These are phyloP conservation scores for Hydriomena furcata DNA, from an alignment of 2,888 invertebrate genomes.

Conservation along the genomic window DNA sequence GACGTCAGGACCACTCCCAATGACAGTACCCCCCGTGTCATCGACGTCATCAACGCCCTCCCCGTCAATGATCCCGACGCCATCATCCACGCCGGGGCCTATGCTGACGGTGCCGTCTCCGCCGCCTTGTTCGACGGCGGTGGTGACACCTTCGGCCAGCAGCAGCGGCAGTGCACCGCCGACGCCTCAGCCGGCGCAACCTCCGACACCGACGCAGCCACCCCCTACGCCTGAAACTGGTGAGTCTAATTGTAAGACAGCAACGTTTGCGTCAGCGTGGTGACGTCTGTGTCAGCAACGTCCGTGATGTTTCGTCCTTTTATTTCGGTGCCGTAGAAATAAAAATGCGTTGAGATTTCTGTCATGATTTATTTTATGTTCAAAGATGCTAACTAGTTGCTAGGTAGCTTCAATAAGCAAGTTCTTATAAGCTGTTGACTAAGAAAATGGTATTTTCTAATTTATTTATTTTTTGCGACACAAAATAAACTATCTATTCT, in stretches of 20 bases:
- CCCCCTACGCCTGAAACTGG: conserved; percentile 69
- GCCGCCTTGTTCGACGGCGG: conserved; percentile 32
- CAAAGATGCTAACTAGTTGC: too few species aligned
- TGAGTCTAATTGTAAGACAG: conserved; percentile 44
- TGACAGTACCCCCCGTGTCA: neutral
- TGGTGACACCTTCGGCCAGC: conserved; percentile 34
- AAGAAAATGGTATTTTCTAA: too few species aligned
- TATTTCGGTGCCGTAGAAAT: too few species aligned
- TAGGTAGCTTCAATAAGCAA: too few species aligned
- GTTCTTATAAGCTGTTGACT: too few species aligned
- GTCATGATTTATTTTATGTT: too few species aligned
- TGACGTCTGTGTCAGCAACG: neutral
- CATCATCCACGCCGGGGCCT: conserved; percentile 29
- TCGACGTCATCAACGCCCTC: conserved; percentile 37
- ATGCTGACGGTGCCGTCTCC: conserved; percentile 24
- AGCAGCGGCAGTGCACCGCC: conserved; percentile 54
- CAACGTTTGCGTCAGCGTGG: neutral
- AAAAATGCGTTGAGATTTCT: too few species aligned
- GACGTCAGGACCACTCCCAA: conserved; percentile 23
- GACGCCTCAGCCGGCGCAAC: conserved; percentile 62
- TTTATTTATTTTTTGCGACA: too few species aligned
- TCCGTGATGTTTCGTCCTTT: neutral
- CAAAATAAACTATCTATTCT: too few species aligned
- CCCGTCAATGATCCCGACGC: conserved; percentile 22
- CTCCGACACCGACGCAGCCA: conserved; percentile 63